Evolutionary conservation across 2,113 vertebrate genomes (phyloP), one percentile per base, ranked within the genome.

Genomic region (Hyperopisus bebe): DNA sequence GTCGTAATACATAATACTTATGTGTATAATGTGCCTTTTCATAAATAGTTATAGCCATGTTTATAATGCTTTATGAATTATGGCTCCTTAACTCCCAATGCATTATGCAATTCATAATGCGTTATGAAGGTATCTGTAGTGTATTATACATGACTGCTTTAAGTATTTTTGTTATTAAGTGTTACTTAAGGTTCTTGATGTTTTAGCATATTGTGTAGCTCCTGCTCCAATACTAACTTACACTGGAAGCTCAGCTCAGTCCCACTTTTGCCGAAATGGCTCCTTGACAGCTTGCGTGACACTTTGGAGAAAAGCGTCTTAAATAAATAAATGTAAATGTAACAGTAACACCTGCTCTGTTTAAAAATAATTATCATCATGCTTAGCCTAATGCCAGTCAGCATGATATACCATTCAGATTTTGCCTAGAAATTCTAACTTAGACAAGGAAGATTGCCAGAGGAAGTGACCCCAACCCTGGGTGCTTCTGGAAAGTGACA

Each of bases 401-500:
- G 35, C 11, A 24, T 83, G 80, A 44, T 10, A 44, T 21, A 44
- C 31, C 80, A 47, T 83, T 42, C 80, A 47, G 80, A 46, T 53
- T 87, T 17, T 53, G 50, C 47, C 13, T 51, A 27, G n/a, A 86
- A 50, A 86, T 50, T 50, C n/a, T 86, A 48, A 50, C 47, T 48
- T 86, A 51, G 47, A 86, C 46, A 51, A 27, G 47, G n/a, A 86
- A 4, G 46, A 50, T 15, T 3, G 48, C 47, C 46, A 31, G 10
- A 19, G 53, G 53, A 35, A 66, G 55, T 3, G 17, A 66, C n/a
- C 94, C 10, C 27, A 70, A 70, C 11, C 27, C n/a, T 70, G 10
- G n/a, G n/a, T 31, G 27, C 8, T 46, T 19, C 77, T 88, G 91
- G 93, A 92, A 89, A 88, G 92, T 89, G 91, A 92, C 92, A 89